Percentiles rank a stretch among this genome's conserved stretches.
Evolutionary conservation across 2,888 invertebrate species (phyloP).

Genomic region (Flexamia atlantica): DNA sequence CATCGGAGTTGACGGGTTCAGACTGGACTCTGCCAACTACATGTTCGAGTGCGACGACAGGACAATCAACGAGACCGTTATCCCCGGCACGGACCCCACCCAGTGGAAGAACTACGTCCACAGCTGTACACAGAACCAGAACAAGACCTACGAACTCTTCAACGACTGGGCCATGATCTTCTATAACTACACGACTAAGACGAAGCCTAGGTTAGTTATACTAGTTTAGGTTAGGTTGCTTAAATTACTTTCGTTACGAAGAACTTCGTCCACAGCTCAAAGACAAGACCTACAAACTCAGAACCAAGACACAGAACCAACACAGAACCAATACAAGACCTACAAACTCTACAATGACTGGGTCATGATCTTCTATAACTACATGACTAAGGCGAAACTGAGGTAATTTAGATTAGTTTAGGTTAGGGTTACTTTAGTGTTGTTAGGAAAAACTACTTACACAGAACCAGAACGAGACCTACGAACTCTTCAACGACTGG

Average conservation of each 20-base stretch:
- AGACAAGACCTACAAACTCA: too few relatives aligned
- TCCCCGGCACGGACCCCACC: not conserved
- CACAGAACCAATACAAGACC: constrained; percentile 70
- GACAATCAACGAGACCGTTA: not conserved
- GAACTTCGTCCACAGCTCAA: too few relatives aligned
- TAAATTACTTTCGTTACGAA: too few relatives aligned
- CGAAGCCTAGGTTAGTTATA: not conserved
- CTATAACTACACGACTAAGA: not conserved
- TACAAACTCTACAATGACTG: too few relatives aligned
- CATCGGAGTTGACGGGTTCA: constrained; percentile 88
- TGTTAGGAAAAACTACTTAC: too few relatives aligned
- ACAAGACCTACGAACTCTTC: constrained; percentile 71
- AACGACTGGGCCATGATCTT: constrained; percentile 40
- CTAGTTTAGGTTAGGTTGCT: too few relatives aligned
- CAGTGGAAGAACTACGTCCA: constrained; percentile 8
- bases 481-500: constrained; percentile 65
- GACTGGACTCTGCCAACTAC: constrained; percentile 84
- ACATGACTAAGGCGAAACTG: too few relatives aligned
- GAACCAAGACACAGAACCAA: too few relatives aligned
- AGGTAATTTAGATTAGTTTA: too few relatives aligned
- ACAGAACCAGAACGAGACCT: constrained; percentile 71
- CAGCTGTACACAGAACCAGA: constrained; percentile 67
- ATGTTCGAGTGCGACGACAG: not conserved
- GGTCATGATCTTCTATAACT: too few relatives aligned
- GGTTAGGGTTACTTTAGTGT: too few relatives aligned